phyloP scores from a whole-genome alignment of 2,113 vertebrate genomes.

The Oreochromis niloticus region DNA sequence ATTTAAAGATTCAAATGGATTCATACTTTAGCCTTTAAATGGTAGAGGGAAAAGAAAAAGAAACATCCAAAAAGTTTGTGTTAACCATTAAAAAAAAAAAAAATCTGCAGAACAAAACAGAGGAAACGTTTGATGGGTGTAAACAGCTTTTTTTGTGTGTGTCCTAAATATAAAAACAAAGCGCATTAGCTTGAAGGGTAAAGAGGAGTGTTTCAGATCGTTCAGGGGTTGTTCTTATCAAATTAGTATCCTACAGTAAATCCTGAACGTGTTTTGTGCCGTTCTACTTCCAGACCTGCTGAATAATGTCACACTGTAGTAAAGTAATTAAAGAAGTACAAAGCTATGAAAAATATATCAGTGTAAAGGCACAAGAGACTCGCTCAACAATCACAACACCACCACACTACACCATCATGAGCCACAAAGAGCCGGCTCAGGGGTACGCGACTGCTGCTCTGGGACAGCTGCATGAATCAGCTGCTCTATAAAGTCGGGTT shows the following conservation, averaged over 20 bases:
- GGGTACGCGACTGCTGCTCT: not conserved
- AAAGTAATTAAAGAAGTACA: constrained; percentile 64
- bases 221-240: not conserved
- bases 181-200: not conserved
- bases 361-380: constrained; percentile 66
- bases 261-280: constrained; percentile 47
- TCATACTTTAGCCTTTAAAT: not conserved
- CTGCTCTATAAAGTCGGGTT: not conserved
- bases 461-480: not conserved
- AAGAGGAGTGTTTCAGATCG: constrained; percentile 21
- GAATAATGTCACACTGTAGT: constrained; percentile 66
- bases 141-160: not conserved
- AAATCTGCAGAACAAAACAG: not conserved
- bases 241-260: constrained; percentile 24
- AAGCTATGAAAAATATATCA: constrained; percentile 68
- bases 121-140: not conserved
- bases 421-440: constrained; percentile 37
- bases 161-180: not conserved
- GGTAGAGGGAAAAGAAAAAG: not conserved
- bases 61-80: not conserved
- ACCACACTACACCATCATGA: constrained; percentile 55
- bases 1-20: not conserved
- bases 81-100: not conserved
- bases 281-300: constrained; percentile 74
- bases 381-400: constrained; percentile 59